A percentile compares a stretch with the other conserved stretches of the same genome.
phyloP scores from a whole-genome alignment of 1,140 invertebrate genomes.

The Drosophila orena region DNA sequence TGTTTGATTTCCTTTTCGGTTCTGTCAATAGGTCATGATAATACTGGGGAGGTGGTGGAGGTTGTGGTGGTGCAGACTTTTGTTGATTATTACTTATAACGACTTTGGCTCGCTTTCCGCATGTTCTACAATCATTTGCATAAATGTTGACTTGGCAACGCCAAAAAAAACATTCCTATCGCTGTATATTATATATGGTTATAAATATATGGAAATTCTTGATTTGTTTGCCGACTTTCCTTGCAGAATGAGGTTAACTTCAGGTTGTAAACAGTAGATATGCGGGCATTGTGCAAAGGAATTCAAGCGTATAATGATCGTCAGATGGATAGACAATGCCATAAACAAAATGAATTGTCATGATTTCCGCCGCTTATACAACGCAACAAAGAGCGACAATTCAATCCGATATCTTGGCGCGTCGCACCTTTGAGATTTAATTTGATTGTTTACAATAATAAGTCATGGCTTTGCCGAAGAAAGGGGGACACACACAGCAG shows the following conservation, averaged over 20 bases:
- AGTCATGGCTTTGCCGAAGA: conserved; percentile 64
- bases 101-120: conserved; percentile 20
- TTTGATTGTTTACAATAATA: conserved; percentile 62
- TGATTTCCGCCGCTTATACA: conserved; percentile 71
- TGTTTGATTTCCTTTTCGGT: conserved; percentile 52
- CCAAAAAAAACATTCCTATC: conserved; percentile 15
- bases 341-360: conserved; percentile 75
- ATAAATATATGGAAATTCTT: conserved; percentile 46
- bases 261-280: conserved; percentile 36
- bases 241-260: conserved; percentile 48
- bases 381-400: conserved; percentile 54
- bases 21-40: conserved; percentile 50
- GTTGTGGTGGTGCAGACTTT: conserved; percentile 22
- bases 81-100: conserved; percentile 38
- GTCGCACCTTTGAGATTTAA: conserved; percentile 53
- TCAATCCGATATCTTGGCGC: conserved; percentile 53
- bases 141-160: conserved; percentile 53
- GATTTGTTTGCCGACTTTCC: conserved; percentile 32
- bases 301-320: conserved; percentile 70
- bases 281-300: conserved; percentile 45
- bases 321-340: conserved; percentile 60
- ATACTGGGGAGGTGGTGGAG: conserved; percentile 9
- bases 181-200: conserved; percentile 1
- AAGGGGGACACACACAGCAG: conserved; percentile 10
- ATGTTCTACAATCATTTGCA: conserved; percentile 52